Evolutionary conservation across 2,888 invertebrate genomes (phyloP), one percentile per base, ranked within the genome.

Genomic region (Macrophya alboannulata): DNA sequence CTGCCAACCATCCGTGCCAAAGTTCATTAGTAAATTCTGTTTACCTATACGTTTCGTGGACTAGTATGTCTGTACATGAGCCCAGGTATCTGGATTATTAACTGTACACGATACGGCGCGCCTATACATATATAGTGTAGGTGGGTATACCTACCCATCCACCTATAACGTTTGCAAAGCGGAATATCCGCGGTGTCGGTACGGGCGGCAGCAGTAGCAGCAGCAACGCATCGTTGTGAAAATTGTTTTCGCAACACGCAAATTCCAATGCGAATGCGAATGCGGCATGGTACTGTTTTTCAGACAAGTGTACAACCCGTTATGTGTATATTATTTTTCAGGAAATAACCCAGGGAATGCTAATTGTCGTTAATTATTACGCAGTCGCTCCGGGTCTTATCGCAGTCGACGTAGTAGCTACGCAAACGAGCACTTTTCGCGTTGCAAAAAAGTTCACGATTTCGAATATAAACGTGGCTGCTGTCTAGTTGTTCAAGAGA

Each of bases 11-110:
- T 81, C 81, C 81, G 81, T 81, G 81, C 51, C 51, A 81, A 81
- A 81, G 81, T 81, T 81, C 81, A 81, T 81, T 81, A 81, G 81
- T 31, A 21, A 81, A 81, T 81, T 81, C 81, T 62, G 62, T 81
- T 81, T 81, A 51, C 51, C 77, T 51, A 77, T 55, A 81, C 59
- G 81, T 12, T 81, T 21, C 62, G 62, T 40, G 62, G 40, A 37
- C 43, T n/a, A 43, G 43, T 43, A n/a, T 77, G 62, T 43, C 12
- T 31, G 21, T 81, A 21, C 10, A 25, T 2, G 4, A 12, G 59
- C 37, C 0, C 6, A 48, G 17, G 62, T 25, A 17, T 62, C 62
- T 43, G 59, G 43, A 62, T 40, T 59, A 81, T 40, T 62, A 81
- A 62, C 59, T 43, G 59, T 31, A 55, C 51, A 77, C 31, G 72